Evolutionary conservation across 2,888 invertebrate genomes (phyloP), one percentile per base, ranked within the genome.

Genomic region (Drosophila subsilvestris): DNA sequence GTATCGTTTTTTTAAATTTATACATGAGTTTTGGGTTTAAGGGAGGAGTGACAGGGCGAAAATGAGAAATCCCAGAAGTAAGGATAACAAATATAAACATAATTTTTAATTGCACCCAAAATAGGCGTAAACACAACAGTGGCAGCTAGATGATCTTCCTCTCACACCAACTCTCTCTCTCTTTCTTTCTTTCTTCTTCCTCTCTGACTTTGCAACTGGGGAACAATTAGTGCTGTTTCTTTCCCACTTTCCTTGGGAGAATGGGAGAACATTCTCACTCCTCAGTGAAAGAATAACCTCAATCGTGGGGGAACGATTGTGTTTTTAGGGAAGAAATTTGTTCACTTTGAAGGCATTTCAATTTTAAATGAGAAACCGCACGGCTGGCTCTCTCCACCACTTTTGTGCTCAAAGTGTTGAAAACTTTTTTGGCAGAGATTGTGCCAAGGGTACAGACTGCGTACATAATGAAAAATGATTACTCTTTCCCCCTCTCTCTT

Each of bases 81-180:
- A 9, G 29, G 12, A 66, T 27, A 69, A 69, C 53, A 74, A 76
- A 72, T 63, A 84, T 80, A 80, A 87, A 76, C 76, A 87, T 75
- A 59, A 88, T 73, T 80, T 88, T 76, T 78, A 86, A 84, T 86
- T 80, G 84, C 67, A 78, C 88, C 62, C 84, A 27, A 58, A 51
- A 80, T 86, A 65, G 72, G 69, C 76, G 65, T 82, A 74, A 66
- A 66, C 48, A 53, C 48, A 67, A 48, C 54, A 65, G 43, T 48
- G 67, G 43, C 67, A 43, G 65, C 70, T 81, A 68, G 75, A 67
- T 63, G 53, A 54, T 65, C 29, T 42, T 45, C 20, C 27, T 29
- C 53, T 29, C 4, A n/a, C 37, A 6, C 54, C 10, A 25, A 32
- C n/a, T 3, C 12, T 7, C 67, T 18, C 10, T 25, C 51, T 17